Base-by-base conservation (phyloP, 2,888 invertebrate genomes). In the Scelioninae gen. 1 region DNA sequence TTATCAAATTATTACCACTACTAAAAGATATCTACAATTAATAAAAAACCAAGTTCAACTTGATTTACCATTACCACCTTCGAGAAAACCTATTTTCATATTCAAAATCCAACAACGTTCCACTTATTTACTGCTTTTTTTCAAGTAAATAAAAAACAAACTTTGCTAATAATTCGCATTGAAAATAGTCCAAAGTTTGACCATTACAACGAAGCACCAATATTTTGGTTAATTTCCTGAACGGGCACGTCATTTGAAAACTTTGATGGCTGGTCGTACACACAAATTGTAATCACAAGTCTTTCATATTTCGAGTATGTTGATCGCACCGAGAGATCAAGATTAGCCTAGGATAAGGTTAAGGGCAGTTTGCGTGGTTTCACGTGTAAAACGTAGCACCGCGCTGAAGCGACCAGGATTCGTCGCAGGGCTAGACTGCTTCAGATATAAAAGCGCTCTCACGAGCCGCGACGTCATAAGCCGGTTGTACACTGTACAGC, bases 371-470 rank as follows among this genome's bases (percentile, higher is more conserved):
- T 55, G 53, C 68, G 71, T 71, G 69, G 65, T 38, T 34, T 56
- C 77, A 81, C 74, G 80, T 82, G 78, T 51, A 62, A 47, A 63
- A 53, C 38, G 58, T 47, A 71, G 78, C 71, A 63, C 66, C 60
- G 76, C 72, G 62, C 62, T 56, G 63, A 69, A 68, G 58, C 65
- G 43, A 38, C 63, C 76, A 84, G 79, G 82, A 79, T n/a, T n/a
- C n/a, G n/a, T 75, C 79, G 79, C 79, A 78, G 82, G 76, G 80
- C 72, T 71, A 78, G 77, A 75, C 77, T 53, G 80, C 79, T 75
- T 75, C 84, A 72, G 76, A 75, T 84, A 84, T 84, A 82, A 84
- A 84, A 84, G 84, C 84, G 84, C 82, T 84, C 82, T 82, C 74
- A 76, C 76, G 72, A 72, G 82, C 63, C 79, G 58, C 82, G 71